Evolutionary conservation across 2,888 invertebrate species (phyloP), one percentile per base, ranked within the genome.

Genomic region (Lycophotia porphyrea): DNA sequence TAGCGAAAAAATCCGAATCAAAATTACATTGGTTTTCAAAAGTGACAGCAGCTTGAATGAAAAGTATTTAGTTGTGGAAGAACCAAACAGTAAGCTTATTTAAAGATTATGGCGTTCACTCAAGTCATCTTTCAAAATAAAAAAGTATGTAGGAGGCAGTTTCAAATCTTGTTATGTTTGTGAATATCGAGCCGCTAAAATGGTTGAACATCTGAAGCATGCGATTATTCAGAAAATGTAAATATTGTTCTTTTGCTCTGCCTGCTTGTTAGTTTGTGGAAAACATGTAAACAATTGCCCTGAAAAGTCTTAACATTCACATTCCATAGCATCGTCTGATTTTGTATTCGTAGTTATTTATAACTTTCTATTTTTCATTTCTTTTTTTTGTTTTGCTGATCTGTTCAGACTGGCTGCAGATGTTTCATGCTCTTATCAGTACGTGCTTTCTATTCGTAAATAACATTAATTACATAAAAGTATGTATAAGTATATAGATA

Each of bases 181-280:
- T 65, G 27, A 42, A 71, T 60, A 60, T 49, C 21, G 18, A 69
- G 1, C 52, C 47, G 39, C 15, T 27, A 66, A 65, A 61, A 76
- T 68, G n/a, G 68, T 82, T 39, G 21, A 13, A 65, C 65, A 72
- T 44, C 5, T 49, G 66, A 49, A 79, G 34, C 44, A 55, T 61
- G 47, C 24, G n/a, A 71, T 83, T 42, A 58, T 84, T 65, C 63
- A 15, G 27, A 71, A 63, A 70, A 61, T 61, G 67, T 81, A 84
- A 81, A 83, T 78, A 72, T 81, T 82, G 58, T 63, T 81, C n/a
- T 36, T 44, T 24, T 61, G 36, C 7, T 81, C 60, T 71, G 49
- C 39, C n/a, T 39, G 52, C 8, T 65, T 49, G 44, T 58, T 58
- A 15, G 27, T 80, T 63, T 67, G 24, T 44, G 42, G 27, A 52